Evolutionary conservation across 2,797 vertebrate genomes (phyloP), one percentile per base, ranked within the genome.

Genomic region (Coracias cyanogaster): DNA sequence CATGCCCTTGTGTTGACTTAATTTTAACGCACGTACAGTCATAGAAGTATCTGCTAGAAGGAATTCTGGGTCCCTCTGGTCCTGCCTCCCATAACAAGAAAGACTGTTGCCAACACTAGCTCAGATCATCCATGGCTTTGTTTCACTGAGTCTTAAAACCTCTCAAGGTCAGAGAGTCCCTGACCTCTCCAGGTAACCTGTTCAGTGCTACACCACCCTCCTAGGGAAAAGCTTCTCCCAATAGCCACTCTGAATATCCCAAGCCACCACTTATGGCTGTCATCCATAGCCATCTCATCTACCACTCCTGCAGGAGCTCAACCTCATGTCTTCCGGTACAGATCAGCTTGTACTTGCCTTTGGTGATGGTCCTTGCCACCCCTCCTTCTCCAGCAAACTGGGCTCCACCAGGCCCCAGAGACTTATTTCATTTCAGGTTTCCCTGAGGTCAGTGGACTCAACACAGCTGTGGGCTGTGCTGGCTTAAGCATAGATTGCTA

Each of bases 21-120:
- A 48, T 91, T 93, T 84, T 88, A 89, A 60, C 84, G 72, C 58
- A 91, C 84, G 85, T 93, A 70, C 48, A 89, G 90, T 71, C 37
- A n/a, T 10, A 71, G 57, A 94, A 61, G 8, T 28, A n/a, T 61
- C 66, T 69, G 31, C 51, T 79, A 49, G 62, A 35, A 66, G 35
- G 51, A 79, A 25, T 79, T 82, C 39, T 55, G 78, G 12, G 18
- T 84, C 35, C 28, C 31, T 81, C 77, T 39, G 45, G 25, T 54
- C 52, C 41, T 49, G 31, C 52, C 46, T 62, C 78, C 41, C 37
- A 2, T 16, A n/a, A 49, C 20, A 37, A 64, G 49, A 14, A 91
- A 33, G 26, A 46, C 8, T 61, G 12, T 46, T 61, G 13, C 61
- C 37, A 91, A 6, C 10, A 12, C 18, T 12, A 41, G 22, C 18